phyloP scores from a whole-genome alignment of 2,797 vertebrate species.

The Cetoscarus ocellatus region DNA sequence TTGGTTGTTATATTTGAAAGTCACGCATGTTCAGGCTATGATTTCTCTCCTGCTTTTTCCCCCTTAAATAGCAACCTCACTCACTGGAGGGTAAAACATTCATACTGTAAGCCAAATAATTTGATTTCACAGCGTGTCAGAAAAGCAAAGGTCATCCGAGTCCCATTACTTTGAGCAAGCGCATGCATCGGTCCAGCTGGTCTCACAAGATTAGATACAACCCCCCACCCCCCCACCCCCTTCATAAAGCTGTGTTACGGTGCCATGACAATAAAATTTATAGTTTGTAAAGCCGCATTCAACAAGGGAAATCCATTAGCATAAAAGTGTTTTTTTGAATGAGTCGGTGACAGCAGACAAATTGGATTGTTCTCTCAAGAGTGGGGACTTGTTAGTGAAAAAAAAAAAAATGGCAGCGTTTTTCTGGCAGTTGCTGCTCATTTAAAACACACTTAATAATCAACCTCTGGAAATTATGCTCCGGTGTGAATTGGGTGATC shows the following conservation, averaged over 20 bases:
- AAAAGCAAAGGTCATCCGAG: constrained; percentile 49
- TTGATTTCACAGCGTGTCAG: constrained; percentile 31
- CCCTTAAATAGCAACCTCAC: constrained; percentile 3
- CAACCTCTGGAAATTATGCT: constrained; percentile 16
- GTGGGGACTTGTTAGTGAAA: not conserved
- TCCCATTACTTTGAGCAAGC: constrained; percentile 43
- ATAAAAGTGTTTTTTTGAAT: not conserved
- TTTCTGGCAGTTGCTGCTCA: constrained; percentile 5
- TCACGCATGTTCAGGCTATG: not conserved
- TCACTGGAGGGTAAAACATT: constrained; percentile 10
- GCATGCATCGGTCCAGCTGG: constrained; percentile 41
- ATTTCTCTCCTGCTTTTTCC: constrained; percentile 31
- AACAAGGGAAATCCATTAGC: not conserved
- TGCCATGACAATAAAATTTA: not conserved
- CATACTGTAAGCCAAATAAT: constrained; percentile 19
- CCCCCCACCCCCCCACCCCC: too few species aligned
- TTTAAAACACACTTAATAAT: constrained; percentile 2
- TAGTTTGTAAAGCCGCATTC: too few species aligned
- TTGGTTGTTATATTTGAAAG: not conserved
- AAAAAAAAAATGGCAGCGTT: not conserved
- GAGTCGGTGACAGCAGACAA: constrained; percentile 11
- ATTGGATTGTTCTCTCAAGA: not conserved
- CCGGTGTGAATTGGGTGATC: not conserved
- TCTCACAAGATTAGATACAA: constrained; percentile 55
- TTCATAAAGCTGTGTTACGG: constrained; percentile 6